A percentile compares a stretch with the other conserved stretches of the same genome.
Evolutionary conservation across 2,888 invertebrate species (phyloP).

Genomic region (Tridacna gigas): DNA sequence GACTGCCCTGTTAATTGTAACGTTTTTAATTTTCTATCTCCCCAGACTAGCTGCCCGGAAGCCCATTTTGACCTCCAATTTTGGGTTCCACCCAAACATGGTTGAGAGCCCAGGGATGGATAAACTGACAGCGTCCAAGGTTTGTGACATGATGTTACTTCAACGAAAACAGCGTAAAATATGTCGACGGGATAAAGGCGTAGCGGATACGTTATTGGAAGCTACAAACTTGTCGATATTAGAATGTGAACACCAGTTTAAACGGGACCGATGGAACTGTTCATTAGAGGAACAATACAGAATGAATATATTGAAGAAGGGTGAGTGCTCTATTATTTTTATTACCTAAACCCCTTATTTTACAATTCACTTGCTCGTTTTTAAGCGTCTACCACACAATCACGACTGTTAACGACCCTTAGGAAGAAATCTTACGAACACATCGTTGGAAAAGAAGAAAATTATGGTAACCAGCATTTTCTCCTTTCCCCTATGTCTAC

Average conservation of each 20-base stretch:
- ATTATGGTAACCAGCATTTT: too few relatives aligned
- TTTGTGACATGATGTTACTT: slow-evolving; percentile 76
- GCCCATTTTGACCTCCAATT: slow-evolving; percentile 46
- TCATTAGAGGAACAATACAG: slow-evolving; percentile 96
- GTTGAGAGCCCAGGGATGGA: slow-evolving; percentile 42
- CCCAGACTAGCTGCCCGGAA: slow-evolving; percentile 63
- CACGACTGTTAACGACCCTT: too few relatives aligned
- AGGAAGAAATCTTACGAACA: too few relatives aligned
- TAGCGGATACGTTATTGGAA: slow-evolving; percentile 94
- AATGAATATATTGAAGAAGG: slow-evolving; percentile 97
- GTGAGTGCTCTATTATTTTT: slow-evolving; percentile 88
- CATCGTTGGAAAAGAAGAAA: too few relatives aligned
- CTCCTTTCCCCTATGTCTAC: too few relatives aligned
- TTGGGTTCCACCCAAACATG: slow-evolving; percentile 51
- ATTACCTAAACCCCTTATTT: too few relatives aligned
- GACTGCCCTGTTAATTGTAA: background rate
- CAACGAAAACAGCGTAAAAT: slow-evolving; percentile 91
- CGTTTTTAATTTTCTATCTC: slow-evolving; percentile 19
- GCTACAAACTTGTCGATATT: slow-evolving; percentile 96
- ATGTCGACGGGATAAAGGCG: slow-evolving; percentile 95
- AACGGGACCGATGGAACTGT: slow-evolving; percentile 97
- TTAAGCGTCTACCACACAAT: too few relatives aligned
- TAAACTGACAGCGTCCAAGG: slow-evolving; percentile 62
- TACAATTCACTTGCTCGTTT: too few relatives aligned
- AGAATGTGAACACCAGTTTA: slow-evolving; percentile 97